Base-by-base conservation (phyloP, 2,888 invertebrate genomes). In the Phasia obesa region DNA sequence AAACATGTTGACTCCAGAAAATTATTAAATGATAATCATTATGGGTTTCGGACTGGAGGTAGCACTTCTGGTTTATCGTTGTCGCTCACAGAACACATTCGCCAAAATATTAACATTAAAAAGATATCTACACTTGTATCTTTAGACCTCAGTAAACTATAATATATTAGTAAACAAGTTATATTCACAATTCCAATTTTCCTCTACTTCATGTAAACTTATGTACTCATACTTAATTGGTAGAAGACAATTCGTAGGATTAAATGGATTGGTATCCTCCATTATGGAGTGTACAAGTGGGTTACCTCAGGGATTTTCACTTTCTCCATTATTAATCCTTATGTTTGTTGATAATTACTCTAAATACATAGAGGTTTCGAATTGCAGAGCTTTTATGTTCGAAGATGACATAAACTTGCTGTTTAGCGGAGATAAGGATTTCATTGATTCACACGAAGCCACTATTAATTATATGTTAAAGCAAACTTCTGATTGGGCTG, bases 391-490 rank as follows among this genome's bases (percentile, higher is more conserved):
- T 5, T 44, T n/a, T n/a, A 44, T 44, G 44, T 44, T 17, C 5
- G 44, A 15, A 5, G 44, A 44, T n/a, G 44, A 44, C 44, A 44
- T 44, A n/a, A 44, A 44, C n/a, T 44, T 44, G n/a, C n/a, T 44
- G 44, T 44, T 44, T 44, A 44, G 44, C 17, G n/a, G 44, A n/a
- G 44, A 44, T 44, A 44, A 15, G 44, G 44, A 44, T 5, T 44
- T 44, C n/a, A 44, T 44, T n/a, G 44, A 44, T 44, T 15, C n/a
- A 44, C 44, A 44, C n/a, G n/a, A 44, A 15, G 44, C n/a, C n/a
- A 44, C 44, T n/a, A 44, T 44, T n/a, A 44, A 44, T 44, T 44
- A 44, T 44, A n/a, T 44, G n/a, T 44, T 44, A n/a, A 44, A 44
- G n/a, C n/a, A n/a, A n/a, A 44, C 44, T n/a, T 5, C n/a, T 44